These are phyloP conservation scores for Mergus octosetaceus DNA, from an alignment of 2,797 vertebrate species.

Conservation along the genomic window DNA sequence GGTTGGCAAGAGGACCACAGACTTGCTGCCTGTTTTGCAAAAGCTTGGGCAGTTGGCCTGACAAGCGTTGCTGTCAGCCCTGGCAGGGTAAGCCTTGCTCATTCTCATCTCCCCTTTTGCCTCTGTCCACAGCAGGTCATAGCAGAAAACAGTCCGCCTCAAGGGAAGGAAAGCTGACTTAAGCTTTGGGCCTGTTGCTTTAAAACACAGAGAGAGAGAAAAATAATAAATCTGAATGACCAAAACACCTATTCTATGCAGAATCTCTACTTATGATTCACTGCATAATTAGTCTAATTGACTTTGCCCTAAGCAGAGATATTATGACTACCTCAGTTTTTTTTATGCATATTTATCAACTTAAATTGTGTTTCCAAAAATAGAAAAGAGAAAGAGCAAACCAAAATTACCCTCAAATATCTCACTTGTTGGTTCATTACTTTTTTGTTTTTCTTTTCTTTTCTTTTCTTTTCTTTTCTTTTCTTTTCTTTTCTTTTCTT, in stretches of 20 bases:
- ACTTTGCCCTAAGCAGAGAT: neutral
- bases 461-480: too few species aligned
- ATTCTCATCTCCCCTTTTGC: neutral
- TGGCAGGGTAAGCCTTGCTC: neutral
- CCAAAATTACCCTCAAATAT: neutral
- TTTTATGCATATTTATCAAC: neutral
- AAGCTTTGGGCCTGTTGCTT: neutral
- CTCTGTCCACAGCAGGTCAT: neutral
- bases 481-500: too few species aligned
- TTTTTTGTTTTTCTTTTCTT: too few species aligned
- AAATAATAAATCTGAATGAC: neutral
- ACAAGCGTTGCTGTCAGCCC: neutral
- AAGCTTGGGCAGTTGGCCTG: neutral
- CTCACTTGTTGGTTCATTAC: neutral
- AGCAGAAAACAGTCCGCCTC: neutral
- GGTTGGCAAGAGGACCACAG: neutral
- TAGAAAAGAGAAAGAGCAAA: neutral
- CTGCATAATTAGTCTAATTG: neutral
- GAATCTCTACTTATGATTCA: neutral
- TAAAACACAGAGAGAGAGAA: neutral
- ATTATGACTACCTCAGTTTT: rapidly evolving
- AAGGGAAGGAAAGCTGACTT: neutral
- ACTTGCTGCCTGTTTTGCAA: neutral
- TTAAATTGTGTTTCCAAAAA: neutral
- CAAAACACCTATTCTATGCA: neutral